Conservation (phyloP, 2,113 vertebrate genomes). For the Gymnobelideus leadbeateri region DNA sequence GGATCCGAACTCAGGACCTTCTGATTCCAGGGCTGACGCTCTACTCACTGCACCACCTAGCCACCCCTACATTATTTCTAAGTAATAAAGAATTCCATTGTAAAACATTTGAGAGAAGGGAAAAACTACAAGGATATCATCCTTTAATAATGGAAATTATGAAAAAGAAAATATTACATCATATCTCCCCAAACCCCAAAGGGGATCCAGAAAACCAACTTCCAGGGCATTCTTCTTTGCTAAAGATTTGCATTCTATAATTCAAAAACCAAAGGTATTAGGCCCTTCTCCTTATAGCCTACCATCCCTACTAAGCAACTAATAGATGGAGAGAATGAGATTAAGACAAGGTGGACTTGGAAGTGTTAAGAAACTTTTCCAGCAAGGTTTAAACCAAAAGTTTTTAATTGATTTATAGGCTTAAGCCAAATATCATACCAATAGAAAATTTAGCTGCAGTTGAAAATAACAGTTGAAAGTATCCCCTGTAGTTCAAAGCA, state of each 20-base stretch:
- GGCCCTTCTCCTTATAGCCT: not conserved
- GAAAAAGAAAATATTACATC: not conserved
- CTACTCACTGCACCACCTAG: too few relatives aligned
- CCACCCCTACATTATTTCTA: too few relatives aligned
- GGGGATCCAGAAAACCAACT: conserved; percentile 29
- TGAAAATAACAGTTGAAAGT: not conserved
- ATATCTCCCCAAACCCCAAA: not conserved
- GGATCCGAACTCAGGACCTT: too few relatives aligned
- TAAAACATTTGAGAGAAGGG: not conserved
- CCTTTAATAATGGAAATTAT: not conserved
- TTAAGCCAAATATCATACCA: conserved; percentile 38
- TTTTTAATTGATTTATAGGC: conserved; percentile 35
- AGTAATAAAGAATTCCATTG: not conserved
- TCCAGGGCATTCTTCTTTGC: not conserved
- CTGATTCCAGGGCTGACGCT: too few relatives aligned
- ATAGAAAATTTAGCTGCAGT: conserved; percentile 21
- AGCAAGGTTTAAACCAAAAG: not conserved
- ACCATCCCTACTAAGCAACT: conserved; percentile 23
- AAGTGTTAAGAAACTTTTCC: conserved; percentile 40
- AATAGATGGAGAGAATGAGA: conserved; percentile 32
- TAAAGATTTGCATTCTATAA: conserved; percentile 33
- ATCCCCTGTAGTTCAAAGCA: not conserved
- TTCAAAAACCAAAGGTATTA: conserved; percentile 34
- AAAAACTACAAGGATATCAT: not conserved
- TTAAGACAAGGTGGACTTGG: conserved; percentile 41